A percentile compares a stretch with the other conserved stretches of the same genome.
Conservation (phyloP, 2,797 vertebrate species). For the Lepus oiostolus region DNA sequence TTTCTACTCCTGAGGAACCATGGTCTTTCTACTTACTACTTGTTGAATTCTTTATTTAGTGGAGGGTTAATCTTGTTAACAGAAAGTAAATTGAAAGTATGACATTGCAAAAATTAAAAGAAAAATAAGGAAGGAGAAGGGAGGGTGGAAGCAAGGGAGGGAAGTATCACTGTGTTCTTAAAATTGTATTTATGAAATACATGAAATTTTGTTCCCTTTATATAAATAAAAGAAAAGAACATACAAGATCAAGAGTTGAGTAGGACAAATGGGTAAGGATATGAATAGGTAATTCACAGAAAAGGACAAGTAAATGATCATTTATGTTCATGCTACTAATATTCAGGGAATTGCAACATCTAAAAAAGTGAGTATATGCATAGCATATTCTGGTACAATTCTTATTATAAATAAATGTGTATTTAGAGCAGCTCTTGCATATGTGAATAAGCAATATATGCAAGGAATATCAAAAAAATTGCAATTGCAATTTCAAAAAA, state of each 20-base stretch:
- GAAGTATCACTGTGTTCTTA: too few relatives aligned
- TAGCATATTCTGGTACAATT: slow-evolving; percentile 30
- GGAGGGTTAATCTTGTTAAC: too few relatives aligned
- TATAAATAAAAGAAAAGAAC: too few relatives aligned
- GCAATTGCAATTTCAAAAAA: slow-evolving; percentile 10
- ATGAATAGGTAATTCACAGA: slow-evolving; percentile 30
- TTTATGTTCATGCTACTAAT: slow-evolving; percentile 8
- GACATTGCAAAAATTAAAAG: too few relatives aligned
- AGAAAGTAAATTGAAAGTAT: too few relatives aligned
- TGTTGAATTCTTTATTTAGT: too few relatives aligned
- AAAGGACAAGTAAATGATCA: slow-evolving; percentile 35
- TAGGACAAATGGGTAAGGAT: neutral
- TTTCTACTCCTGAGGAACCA: too few relatives aligned
- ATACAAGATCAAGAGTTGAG: slow-evolving; percentile 10
- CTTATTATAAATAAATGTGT: neutral
- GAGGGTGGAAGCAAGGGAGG: too few relatives aligned
- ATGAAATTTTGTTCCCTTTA: too few relatives aligned
- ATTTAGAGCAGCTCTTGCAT: neutral
- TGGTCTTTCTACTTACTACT: too few relatives aligned
- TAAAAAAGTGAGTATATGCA: neutral
- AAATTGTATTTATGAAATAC: too few relatives aligned
- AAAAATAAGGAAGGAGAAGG: too few relatives aligned
- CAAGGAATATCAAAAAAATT: slow-evolving; percentile 41
- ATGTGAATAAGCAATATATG: neutral
- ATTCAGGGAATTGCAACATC: slow-evolving; percentile 18